Evolutionary conservation across 2,888 invertebrate genomes (phyloP).

Genomic region (Antheraea assamensis): DNA sequence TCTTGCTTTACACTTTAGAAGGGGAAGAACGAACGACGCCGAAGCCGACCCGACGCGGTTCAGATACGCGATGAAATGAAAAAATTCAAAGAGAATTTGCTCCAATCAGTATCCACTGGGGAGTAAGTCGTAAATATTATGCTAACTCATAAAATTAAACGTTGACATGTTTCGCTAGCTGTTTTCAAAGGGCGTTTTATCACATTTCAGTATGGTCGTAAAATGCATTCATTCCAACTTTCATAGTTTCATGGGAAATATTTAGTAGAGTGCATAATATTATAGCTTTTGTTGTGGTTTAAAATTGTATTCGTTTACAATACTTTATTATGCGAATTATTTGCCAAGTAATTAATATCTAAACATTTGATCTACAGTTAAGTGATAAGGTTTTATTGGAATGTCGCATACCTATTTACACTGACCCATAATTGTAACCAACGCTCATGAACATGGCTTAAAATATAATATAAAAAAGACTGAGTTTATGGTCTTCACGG

Average conservation of each 20-base stretch:
- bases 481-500: no score
- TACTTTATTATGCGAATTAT: no score
- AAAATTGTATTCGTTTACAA: not conserved
- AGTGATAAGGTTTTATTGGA: no score
- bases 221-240: not conserved
- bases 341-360: no score
- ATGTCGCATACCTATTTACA: no score
- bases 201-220: not conserved
- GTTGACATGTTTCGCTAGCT: not conserved
- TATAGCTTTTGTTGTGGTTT: not conserved
- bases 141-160: not conserved
- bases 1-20: slow-evolving; percentile 38
- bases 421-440: no score
- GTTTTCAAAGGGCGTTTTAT: not conserved
- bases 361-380: no score
- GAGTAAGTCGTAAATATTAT: slow-evolving; percentile 55
- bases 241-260: not conserved
- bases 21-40: slow-evolving; percentile 56
- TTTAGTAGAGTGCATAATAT: not conserved
- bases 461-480: no score
- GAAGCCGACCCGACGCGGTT: slow-evolving; percentile 53
- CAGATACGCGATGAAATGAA: slow-evolving; percentile 63
- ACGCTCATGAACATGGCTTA: no score
- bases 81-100: slow-evolving; percentile 69
- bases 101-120: slow-evolving; percentile 59